Base-by-base conservation (phyloP, 2,888 invertebrate species). In the Tipula unca region DNA sequence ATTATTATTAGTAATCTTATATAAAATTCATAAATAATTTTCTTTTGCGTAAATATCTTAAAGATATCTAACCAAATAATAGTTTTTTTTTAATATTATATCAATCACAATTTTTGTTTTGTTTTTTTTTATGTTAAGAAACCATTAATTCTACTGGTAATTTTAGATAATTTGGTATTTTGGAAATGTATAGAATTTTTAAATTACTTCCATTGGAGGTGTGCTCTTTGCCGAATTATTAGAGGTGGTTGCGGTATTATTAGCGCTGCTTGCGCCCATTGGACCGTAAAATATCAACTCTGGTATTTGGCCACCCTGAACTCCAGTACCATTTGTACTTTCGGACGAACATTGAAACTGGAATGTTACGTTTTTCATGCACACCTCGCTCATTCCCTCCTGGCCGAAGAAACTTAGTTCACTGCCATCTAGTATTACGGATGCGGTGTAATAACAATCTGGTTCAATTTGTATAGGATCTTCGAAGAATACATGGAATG, bases 311-410 rank as follows among this genome's bases (percentile, higher is more conserved):
- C 98, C 98, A 84, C 98, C 98, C 91, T 98, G 98, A 3, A 98
- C 98, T 8, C 98, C 98, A 0, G 98, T 99, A 85, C 98, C 98
- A 89, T 99, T 99, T 86, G 98, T 99, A 91, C 98, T 98, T 90
- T 98, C 98, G 5, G 97, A 97, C 85, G 98, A 98, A 91, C 98
- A 98, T 91, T 98, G 98, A 91, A 98, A 99, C 92, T 98, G 98
- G 92, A 98, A 98, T 87, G 97, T 97, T 86, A 98, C 98, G 89
- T 95, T 96, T 3, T 97, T 97, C 90, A 97, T 96, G 86, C 95
- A 95, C 82, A 98, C 96, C 91, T 98, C 98, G 89, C 97, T 97
- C 93, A 98, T 94, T 29, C 98, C 98, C 91, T 99, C 98, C 91
- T 98, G 98, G 5, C 98, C 98, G 90, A 98, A 99, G 91, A 98